Evolutionary conservation across 2,888 invertebrate genomes (phyloP), one percentile per base, ranked within the genome.

Genomic region (Glaucopsyche alexis): DNA sequence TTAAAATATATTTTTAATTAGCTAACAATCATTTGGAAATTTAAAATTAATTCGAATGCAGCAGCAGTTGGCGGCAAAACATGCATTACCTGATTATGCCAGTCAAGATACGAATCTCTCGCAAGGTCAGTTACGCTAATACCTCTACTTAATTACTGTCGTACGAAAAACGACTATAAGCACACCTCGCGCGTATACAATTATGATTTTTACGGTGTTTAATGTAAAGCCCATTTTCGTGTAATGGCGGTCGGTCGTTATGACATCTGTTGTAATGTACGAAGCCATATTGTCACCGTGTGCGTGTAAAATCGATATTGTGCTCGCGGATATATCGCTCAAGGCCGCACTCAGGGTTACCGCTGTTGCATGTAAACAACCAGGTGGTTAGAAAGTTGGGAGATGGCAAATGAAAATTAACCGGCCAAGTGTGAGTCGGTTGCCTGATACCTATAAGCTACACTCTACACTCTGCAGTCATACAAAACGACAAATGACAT

Each of bases 301-400:
- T 89, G 86, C 86, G 87, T 86, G 82, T 83, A 88, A 89, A 90
- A 90, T 91, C 90, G 89, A 91, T 91, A 90, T 79, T 81, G 86
- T 86, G 89, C 87, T 85, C 86, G 87, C 86, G 89, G 88, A 89
- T 89, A 82, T 82, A 81, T 77, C 76, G 77, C 82, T 86, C 90
- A 90, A 91, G 90, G 91, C 83, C 67, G 47, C 19, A 60, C 38
- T 29, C 60, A 38, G 67, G 14, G 49, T 14, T 69, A 29, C 47
- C 47, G 49, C 69, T 47, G 69, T 19, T 55, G 55, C 55, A 55
- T 38, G 13, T 60, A 29, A 60, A 60, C 60, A 60, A 14, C 29
- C 29, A 29, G 29, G 14, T 60, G 29, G 13, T 8, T 11, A 55
- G 11, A 55, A 55, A 55, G 55, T 9, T 52, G 52, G n/a, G 16